These are phyloP conservation scores for Drosophila eohydei DNA, from an alignment of 2,888 invertebrate genomes.

Conservation along the genomic window DNA sequence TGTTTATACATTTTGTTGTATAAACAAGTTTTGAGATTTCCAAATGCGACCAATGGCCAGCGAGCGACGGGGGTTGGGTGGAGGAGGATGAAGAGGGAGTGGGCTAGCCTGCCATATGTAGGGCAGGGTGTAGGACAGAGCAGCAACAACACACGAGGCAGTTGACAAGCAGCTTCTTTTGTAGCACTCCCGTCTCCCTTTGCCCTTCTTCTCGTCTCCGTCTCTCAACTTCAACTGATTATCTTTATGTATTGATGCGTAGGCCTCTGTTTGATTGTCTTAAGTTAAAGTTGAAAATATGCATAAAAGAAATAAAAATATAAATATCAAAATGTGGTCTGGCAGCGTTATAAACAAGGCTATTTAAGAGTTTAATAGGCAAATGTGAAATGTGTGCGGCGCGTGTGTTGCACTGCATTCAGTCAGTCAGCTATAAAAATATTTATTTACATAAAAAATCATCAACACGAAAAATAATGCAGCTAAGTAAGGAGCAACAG, in stretches of 20 bases:
- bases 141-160: slow-evolving; percentile 29
- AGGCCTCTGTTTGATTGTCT: slow-evolving; percentile 53
- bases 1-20: slow-evolving; percentile 76
- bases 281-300: slow-evolving; percentile 53
- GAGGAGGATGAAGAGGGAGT: slow-evolving; percentile 34
- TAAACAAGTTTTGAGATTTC: slow-evolving; percentile 80
- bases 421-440: slow-evolving; percentile 1
- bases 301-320: slow-evolving; percentile 39
- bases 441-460: slow-evolving; percentile 21
- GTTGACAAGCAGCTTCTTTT: slow-evolving; percentile 67
- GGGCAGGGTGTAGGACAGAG: slow-evolving; percentile 61
- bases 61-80: neutral
- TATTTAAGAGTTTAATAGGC: slow-evolving; percentile 28
- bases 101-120: slow-evolving; percentile 45
- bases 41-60: slow-evolving; percentile 70
- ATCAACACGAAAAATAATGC: neutral
- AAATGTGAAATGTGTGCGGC: slow-evolving; percentile 28
- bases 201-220: neutral
- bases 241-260: slow-evolving; percentile 39
- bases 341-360: slow-evolving; percentile 48
- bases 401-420: slow-evolving; percentile 28
- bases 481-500: neutral
- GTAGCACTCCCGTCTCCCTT: neutral
- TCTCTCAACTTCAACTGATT: neutral
- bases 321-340: slow-evolving; percentile 25